Evolutionary conservation across 2,888 invertebrate species (phyloP), one percentile per base, ranked within the genome.

Genomic region (Melieria picta): DNA sequence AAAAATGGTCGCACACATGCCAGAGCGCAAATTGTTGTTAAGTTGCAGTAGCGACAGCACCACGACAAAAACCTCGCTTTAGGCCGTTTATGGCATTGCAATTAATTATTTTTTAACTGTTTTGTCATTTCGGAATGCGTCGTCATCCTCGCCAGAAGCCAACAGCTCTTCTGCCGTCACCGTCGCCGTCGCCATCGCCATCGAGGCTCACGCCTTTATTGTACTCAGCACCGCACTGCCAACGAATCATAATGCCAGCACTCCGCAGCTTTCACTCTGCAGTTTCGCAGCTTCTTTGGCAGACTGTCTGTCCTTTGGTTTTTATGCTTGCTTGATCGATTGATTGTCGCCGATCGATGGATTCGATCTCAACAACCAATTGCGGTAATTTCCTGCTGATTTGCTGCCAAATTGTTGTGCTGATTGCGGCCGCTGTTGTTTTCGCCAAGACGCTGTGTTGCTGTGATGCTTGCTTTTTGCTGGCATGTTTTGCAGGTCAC

Each of bases 71-170:
- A 74, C 52, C 68, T 80, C 78, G 80, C 80, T 84, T 81, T 81
- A 80, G 79, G 80, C 86, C 86, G 81, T 86, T 84, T 84, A 84
- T 83, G 86, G 87, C 80, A 85, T 83, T 81, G 84, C 87, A 87
- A 86, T 86, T 86, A 86, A 86, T 86, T 87, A 86, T 87, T 86
- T 86, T 84, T 87, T 86, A 87, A 86, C 86, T 86, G 86, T 84
- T 85, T 84, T 82, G 84, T 85, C 84, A 84, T 85, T 84, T 83
- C 78, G 85, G 85, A 83, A 84, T 84, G 76, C 74, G 75, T 76
- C 75, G 73, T 70, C 72, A 62, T 64, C 72, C 57, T 72, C 64
- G 57, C 42, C 67, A 61, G 48, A 55, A 64, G 46, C 42, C 67
- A 60, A 57, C 71, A 65, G 60, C 67, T 67, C 52, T 52, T 60